A percentile compares a stretch with the other conserved stretches of the same genome.
phyloP scores from a whole-genome alignment of 2,797 vertebrate species.

The Apogon talboti region DNA sequence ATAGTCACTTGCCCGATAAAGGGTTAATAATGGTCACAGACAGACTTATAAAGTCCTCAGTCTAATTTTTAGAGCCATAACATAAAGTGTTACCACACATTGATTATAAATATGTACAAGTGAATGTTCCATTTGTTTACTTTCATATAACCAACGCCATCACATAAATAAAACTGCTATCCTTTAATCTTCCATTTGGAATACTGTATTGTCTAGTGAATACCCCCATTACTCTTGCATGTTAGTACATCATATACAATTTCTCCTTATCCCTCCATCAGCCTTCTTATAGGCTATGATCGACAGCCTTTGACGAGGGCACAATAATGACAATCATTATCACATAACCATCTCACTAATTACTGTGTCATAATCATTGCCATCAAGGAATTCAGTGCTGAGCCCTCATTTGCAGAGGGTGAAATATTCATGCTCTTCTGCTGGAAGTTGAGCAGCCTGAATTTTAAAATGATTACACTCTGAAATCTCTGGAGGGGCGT shows the following conservation, averaged over 20 bases:
- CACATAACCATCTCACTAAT: slow-evolving; percentile 68
- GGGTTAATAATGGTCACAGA: too few relatives aligned
- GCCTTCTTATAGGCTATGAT: slow-evolving; percentile 50
- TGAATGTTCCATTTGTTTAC: slow-evolving; percentile 2
- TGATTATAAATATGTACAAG: not conserved
- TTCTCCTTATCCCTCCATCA: slow-evolving; percentile 23
- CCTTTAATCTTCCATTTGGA: slow-evolving; percentile 29
- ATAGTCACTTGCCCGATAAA: too few relatives aligned
- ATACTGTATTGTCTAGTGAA: slow-evolving; percentile 8
- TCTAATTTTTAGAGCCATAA: too few relatives aligned
- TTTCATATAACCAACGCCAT: not conserved
- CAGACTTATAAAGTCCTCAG: too few relatives aligned
- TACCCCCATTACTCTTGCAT: slow-evolving; percentile 10
- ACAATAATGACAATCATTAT: slow-evolving; percentile 72
- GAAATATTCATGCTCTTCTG: slow-evolving; percentile 65
- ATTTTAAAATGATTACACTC: slow-evolving; percentile 60
- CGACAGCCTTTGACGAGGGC: slow-evolving; percentile 63
- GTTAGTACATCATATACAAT: not conserved
- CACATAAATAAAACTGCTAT: slow-evolving; percentile 4
- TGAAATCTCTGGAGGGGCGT: slow-evolving; percentile 35
- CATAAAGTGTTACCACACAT: too few relatives aligned
- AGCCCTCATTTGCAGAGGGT: slow-evolving; percentile 65
- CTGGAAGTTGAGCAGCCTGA: slow-evolving; percentile 57
- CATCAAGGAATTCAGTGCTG: slow-evolving; percentile 64
- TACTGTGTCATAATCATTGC: slow-evolving; percentile 68